These are phyloP conservation scores for Sakesphorus luctuosus DNA, from an alignment of 2,113 vertebrate species.

Conservation along the genomic window DNA sequence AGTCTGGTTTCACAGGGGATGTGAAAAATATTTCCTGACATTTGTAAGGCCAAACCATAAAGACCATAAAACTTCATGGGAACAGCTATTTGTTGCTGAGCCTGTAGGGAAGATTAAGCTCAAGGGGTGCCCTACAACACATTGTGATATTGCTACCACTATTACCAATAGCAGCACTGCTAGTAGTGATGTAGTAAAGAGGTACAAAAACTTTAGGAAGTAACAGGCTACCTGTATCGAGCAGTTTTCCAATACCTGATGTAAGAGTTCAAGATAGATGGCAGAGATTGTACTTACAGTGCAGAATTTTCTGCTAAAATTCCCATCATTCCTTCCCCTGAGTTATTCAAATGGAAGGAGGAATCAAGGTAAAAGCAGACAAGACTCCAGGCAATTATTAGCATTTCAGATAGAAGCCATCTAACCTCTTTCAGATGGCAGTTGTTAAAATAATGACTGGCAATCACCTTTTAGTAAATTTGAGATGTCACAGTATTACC, in stretches of 20 bases:
- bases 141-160: neutral
- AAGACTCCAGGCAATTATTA: neutral
- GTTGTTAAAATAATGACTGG: constrained; percentile 10
- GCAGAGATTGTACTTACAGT: neutral
- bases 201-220: neutral
- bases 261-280: neutral
- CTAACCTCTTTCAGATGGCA: neutral
- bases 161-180: neutral
- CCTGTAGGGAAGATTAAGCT: neutral
- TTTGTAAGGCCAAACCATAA: neutral
- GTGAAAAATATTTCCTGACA: neutral
- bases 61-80: neutral
- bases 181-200: neutral
- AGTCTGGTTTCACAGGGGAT: neutral
- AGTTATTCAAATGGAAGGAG: neutral
- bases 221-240: neutral
- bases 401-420: neutral
- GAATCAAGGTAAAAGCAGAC: neutral
- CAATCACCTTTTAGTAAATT: neutral
- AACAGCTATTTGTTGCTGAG: neutral
- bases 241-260: neutral
- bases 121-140: neutral
- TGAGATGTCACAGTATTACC: neutral
- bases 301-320: neutral
- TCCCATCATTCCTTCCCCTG: neutral